phyloP scores from a whole-genome alignment of 1,140 invertebrate species.

The Nephila pilipes region DNA sequence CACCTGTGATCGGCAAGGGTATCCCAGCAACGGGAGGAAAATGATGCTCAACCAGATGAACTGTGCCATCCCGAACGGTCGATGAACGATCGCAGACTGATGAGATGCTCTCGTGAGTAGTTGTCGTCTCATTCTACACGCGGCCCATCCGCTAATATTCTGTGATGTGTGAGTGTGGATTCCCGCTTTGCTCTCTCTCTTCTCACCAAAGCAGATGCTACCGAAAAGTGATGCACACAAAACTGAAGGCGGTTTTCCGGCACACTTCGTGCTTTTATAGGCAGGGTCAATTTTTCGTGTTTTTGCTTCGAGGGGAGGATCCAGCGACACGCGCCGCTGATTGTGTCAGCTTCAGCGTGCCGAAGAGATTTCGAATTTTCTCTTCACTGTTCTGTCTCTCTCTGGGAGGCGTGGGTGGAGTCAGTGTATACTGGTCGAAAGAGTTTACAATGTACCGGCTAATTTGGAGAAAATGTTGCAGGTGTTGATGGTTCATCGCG shows the following conservation, averaged over 20 bases:
- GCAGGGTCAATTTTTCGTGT: conserved; percentile 25
- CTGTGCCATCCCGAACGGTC: conserved; percentile 59
- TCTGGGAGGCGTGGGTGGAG: background rate
- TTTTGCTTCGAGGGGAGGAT: background rate
- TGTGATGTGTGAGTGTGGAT: background rate
- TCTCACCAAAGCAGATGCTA: background rate
- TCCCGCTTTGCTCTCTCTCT: background rate
- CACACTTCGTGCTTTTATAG: conserved; percentile 58
- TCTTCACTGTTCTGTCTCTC: background rate
- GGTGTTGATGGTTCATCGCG: background rate
- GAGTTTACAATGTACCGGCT: background rate
- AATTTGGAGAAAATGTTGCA: conserved; percentile 31
- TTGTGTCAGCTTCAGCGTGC: conserved; percentile 28
- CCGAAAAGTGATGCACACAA: background rate
- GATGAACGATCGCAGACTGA: conserved; percentile 29
- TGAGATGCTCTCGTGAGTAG: background rate
- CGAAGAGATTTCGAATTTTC: conserved; percentile 14
- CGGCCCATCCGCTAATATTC: background rate
- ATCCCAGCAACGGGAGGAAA: background rate
- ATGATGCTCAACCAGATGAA: conserved; percentile 13
- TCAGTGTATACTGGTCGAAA: background rate
- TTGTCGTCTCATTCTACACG: background rate
- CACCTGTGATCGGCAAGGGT: background rate
- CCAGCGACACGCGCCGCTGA: background rate
- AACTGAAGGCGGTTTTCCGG: conserved; percentile 54